These are phyloP conservation scores for Sitophilus oryzae DNA, from an alignment of 1,140 invertebrate species.

Conservation along the genomic window DNA sequence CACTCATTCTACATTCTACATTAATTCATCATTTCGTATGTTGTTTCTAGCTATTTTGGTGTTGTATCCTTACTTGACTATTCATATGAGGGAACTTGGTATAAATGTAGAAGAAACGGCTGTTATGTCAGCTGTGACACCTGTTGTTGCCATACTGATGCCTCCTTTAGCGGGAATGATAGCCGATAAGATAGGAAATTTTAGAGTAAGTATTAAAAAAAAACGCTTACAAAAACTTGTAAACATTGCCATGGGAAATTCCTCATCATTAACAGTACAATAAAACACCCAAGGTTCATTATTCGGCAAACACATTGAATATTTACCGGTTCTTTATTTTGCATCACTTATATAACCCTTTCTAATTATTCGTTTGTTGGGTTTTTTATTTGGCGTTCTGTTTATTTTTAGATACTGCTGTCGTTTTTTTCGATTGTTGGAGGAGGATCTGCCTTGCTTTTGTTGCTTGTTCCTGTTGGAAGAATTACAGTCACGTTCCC, in stretches of 20 bases:
- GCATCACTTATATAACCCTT: no score
- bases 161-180: constrained; percentile 70
- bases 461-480: constrained; percentile 66
- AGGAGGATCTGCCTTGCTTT: constrained; percentile 58
- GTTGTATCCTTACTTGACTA: constrained; percentile 76
- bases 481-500: constrained; percentile 60
- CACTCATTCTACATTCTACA: no score
- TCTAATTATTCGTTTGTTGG: no score
- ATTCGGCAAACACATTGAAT: no score
- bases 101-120: constrained; percentile 78
- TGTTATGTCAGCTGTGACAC: constrained; percentile 78
- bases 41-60: constrained; percentile 58
- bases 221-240: no score
- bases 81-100: constrained; percentile 79
- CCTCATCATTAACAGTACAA: no score
- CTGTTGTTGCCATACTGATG: constrained; percentile 70
- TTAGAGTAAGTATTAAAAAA: constrained; percentile 56
- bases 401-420: constrained; percentile 54
- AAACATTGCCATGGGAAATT: no score
- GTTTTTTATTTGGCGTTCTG: not conserved
- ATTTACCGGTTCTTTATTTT: no score
- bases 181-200: constrained; percentile 75
- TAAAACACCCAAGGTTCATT: no score
- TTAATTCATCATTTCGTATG: not conserved
- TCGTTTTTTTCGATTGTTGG: constrained; percentile 62